phyloP scores from a whole-genome alignment of 2,888 invertebrate genomes.

The Phaonia tiefii region DNA sequence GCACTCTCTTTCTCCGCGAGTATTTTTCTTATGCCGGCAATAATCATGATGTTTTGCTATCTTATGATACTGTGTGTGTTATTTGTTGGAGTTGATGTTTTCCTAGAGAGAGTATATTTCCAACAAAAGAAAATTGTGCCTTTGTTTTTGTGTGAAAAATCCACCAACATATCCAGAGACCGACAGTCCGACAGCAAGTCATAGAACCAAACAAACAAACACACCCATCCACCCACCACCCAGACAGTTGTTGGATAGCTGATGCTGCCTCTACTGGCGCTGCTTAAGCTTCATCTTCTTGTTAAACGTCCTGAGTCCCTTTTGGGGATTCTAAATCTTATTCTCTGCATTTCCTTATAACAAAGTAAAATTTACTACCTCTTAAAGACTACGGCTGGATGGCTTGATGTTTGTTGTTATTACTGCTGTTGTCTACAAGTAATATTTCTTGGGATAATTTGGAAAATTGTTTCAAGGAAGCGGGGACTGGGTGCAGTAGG shows the following conservation, averaged over 20 bases:
- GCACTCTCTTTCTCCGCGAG: neutral
- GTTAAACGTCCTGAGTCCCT: neutral
- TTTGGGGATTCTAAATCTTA: neutral
- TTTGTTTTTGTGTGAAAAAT: conserved; percentile 12
- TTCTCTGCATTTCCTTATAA: conserved; percentile 22
- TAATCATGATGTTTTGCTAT: conserved; percentile 7
- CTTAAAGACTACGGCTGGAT: conserved; percentile 19
- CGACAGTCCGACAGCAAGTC: neutral
- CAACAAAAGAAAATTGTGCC: conserved; percentile 29
- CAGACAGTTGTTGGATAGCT: neutral
- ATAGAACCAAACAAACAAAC: conserved; percentile 8
- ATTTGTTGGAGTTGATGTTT: conserved; percentile 22
- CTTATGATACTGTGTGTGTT: conserved; percentile 29
- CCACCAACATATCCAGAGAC: neutral
- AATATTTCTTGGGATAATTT: conserved; percentile 24
- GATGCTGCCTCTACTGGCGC: no score
- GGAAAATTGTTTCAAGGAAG: neutral
- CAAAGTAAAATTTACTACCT: conserved; percentile 15
- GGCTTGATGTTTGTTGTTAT: neutral
- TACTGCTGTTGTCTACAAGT: conserved; percentile 12
- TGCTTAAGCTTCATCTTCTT: neutral
- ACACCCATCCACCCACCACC: conserved; percentile 10
- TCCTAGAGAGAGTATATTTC: conserved; percentile 7
- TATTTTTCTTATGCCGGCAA: conserved; percentile 3
- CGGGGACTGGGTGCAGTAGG: neutral